Base-by-base conservation (phyloP, 1,140 invertebrate species). In the Drosophila repleta region DNA sequence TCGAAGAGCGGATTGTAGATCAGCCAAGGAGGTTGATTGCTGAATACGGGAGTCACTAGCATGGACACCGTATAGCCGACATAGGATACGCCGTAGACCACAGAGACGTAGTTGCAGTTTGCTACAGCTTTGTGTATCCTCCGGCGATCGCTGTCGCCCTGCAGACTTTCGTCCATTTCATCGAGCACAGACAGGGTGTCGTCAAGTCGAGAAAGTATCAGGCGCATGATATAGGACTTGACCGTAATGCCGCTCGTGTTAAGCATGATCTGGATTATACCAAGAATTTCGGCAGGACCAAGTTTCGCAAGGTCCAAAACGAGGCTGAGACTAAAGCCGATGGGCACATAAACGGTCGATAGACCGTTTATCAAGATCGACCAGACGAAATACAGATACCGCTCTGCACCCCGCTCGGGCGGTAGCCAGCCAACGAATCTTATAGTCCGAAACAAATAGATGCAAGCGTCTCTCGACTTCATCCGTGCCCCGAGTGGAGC, bases 1-100 rank as follows among this genome's bases (percentile, higher is more conserved):
- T 85, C 66, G 2, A 85, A 48, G 0, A 77, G 21, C 0, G 81
- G 81, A 63, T 81, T 85, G 11, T 63, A 80, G 24, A 48, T 15
- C 20, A 69, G 46, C 60, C 61, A 82, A 0, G 79, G 79, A 7
- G 79, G 74, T 7, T 69, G 56, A 2, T 57, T 64, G 0, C 10
- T 49, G 0, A 51, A 4, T 5, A 45, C 3, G 0, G 18, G 13
- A n/a, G 26, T 29, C 11, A 49, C 4, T 0, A 39, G 5, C 6
- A 20, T 10, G 5, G 63, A 57, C 2, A 37, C 10, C 11, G 4
- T 10, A 41, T 15, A 66, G 32, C 26, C 13, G 0, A 35, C 24
- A 5, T 51, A 49, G 4, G 37, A 11, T 6, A 24, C 29, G 11
- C 10, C 15, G 45, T 21, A 62, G 2, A 51, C n/a, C 32, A 39